Evolutionary conservation across 2,888 invertebrate species (phyloP).

Genomic region (Netelia fuscicornis): DNA sequence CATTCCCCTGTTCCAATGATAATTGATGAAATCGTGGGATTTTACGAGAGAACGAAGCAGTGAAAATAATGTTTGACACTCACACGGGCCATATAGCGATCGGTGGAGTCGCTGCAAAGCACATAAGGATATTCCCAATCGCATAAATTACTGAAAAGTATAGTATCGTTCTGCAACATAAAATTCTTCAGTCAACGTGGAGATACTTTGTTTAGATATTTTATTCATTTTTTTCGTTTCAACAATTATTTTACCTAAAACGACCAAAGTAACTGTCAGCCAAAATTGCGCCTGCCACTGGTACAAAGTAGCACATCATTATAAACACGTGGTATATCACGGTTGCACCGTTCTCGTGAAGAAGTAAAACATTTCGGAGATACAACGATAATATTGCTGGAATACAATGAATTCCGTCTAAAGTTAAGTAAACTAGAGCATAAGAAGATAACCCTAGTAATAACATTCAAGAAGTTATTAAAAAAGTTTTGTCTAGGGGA

Average conservation of each 20-base stretch:
- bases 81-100: conserved; percentile 87
- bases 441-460: too few relatives aligned
- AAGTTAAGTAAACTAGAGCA: too few relatives aligned
- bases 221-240: not conserved
- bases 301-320: conserved; percentile 92
- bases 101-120: conserved; percentile 87
- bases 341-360: conserved; percentile 89
- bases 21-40: not conserved
- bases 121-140: conserved; percentile 89
- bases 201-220: not conserved
- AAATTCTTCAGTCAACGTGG: not conserved
- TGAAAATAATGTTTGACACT: conserved; percentile 73
- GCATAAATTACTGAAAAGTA: conserved; percentile 91
- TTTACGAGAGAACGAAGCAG: not conserved
- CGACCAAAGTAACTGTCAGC: conserved; percentile 93
- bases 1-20: conserved; percentile 82
- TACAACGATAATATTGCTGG: conserved; percentile 93
- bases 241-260: conserved; percentile 85
- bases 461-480: too few relatives aligned
- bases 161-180: conserved; percentile 87
- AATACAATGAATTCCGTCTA: not conserved
- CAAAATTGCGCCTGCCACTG: conserved; percentile 91
- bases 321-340: conserved; percentile 92
- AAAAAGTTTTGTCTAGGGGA: too few relatives aligned
- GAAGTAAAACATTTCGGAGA: conserved; percentile 89